A percentile compares a stretch with the other conserved stretches of the same genome.
phyloP scores from a whole-genome alignment of 2,113 vertebrate species.

The Phyllostomus discolor region DNA sequence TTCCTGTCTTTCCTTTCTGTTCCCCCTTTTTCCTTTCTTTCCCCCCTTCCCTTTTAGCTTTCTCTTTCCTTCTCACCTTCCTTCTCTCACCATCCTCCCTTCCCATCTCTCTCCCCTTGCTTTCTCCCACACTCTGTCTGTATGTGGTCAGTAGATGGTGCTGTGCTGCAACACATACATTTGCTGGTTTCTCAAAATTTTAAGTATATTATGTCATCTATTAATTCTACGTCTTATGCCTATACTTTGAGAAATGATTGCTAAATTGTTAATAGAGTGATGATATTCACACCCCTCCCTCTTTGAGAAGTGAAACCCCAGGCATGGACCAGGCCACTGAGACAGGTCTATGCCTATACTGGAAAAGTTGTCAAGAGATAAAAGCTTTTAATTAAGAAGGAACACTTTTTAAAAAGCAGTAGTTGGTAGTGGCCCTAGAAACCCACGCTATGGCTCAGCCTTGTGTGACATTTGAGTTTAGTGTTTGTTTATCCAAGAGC shows the following conservation, averaged over 20 bases:
- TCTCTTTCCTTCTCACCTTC: not conserved
- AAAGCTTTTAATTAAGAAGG: slow-evolving; percentile 34
- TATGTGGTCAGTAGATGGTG: slow-evolving; percentile 78
- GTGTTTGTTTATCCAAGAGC: slow-evolving; percentile 16
- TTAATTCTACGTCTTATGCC: slow-evolving; percentile 24
- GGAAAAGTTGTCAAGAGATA: slow-evolving; percentile 7
- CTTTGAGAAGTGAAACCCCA: not conserved
- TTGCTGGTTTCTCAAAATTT: not conserved
- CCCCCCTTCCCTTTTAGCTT: not conserved
- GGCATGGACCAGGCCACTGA: not conserved
- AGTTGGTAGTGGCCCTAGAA: not conserved
- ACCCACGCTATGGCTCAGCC: not conserved
- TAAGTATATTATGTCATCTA: slow-evolving; percentile 57
- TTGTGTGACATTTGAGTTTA: not conserved
- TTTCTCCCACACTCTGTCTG: not conserved
- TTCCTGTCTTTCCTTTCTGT: not conserved
- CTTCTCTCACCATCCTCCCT: accelerated
- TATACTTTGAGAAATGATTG: slow-evolving; percentile 34
- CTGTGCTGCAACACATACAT: slow-evolving; percentile 73
- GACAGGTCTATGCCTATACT: not conserved
- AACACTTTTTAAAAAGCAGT: not conserved
- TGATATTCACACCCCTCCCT: not conserved
- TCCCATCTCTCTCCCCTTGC: not conserved
- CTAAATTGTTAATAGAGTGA: slow-evolving; percentile 43
- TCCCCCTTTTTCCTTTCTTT: not conserved